A percentile compares a stretch with the other conserved stretches of the same genome.
Conservation (phyloP, 2,888 invertebrate genomes). For the Zygogramma bicolorata region DNA sequence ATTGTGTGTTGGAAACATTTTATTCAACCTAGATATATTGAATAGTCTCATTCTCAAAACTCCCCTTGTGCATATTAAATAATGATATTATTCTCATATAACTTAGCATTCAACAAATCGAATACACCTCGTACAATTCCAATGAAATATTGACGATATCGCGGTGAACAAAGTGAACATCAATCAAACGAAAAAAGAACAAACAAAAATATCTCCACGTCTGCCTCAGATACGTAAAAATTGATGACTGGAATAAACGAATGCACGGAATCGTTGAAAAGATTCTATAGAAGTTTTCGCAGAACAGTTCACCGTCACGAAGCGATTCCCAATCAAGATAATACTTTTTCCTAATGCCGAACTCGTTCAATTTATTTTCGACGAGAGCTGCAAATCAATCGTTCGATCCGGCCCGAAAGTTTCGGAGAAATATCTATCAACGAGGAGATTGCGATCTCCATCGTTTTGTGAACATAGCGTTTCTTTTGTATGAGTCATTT, state of each 20-base stretch:
- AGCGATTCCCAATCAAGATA: slow-evolving; percentile 24
- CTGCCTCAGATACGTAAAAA: background rate
- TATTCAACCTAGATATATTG: too few species aligned
- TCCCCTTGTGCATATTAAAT: too few species aligned
- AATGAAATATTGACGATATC: background rate
- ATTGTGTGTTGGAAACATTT: too few species aligned
- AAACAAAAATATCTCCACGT: background rate
- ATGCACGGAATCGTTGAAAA: slow-evolving; percentile 8
- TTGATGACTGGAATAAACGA: slow-evolving; percentile 20
- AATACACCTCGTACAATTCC: background rate
- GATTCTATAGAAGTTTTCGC: background rate
- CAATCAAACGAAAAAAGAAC: background rate
- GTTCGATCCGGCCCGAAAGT: slow-evolving; percentile 3
- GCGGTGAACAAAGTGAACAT: background rate
- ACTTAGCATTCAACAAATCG: too few species aligned
- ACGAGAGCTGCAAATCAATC: slow-evolving; percentile 26
- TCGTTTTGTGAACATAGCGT: background rate
- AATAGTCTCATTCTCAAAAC: too few species aligned
- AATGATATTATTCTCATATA: too few species aligned
- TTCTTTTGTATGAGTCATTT: background rate
- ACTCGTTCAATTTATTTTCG: slow-evolving; percentile 28
- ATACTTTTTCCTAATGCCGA: slow-evolving; percentile 22
- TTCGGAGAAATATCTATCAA: slow-evolving; percentile 22
- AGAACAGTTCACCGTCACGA: slow-evolving; percentile 8
- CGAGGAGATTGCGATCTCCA: background rate